Evolutionary conservation across 2,888 invertebrate species (phyloP), one percentile per base, ranked within the genome.

Genomic region (Epinotia bilunana): DNA sequence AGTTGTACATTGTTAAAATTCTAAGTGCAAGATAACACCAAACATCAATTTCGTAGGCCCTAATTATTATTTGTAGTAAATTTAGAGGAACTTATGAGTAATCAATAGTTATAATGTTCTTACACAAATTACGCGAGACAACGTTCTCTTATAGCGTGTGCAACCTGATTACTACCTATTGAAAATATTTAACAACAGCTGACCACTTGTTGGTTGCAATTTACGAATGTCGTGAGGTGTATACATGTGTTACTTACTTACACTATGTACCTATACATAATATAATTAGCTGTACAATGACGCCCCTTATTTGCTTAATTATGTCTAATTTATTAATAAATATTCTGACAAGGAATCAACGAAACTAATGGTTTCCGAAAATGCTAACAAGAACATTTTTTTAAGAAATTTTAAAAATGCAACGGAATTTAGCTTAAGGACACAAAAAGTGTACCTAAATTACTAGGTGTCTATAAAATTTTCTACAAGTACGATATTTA

Each of bases 261-360:
- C n/a, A n/a, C 49, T 65, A 49, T 73, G 58, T 28, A 58, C 64
- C 46, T 61, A 61, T 33, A 55, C 57, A 72, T 39, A 64, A 64
- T 72, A 72, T 23, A 64, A 64, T 58, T 72, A 58, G 7, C 46
- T 58, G 16, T 46, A 46, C 58, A 63, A 55, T 63, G 55, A 23
- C 18, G 16, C 33, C 39, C 7, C 39, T 67, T 73, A 23, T 49
- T 33, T 65, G 58, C 33, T 33, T 53, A 49, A 0, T 20, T 23
- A 20, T 23, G 12, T 16, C 63, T 16, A 20, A 0, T 12, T 9
- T 39, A n/a, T n/a, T 7, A 13, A 65, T 28, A 23, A 39, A 62
- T 39, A 39, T 18, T 43, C 18, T 16, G 9, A 39, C n/a, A 16
- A 16, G 16, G n/a, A 9, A 33, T 9, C 60, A 61, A 49, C 49